Evolutionary conservation across 2,797 vertebrate species (phyloP).

Genomic region (Sibirionetta formosa): DNA sequence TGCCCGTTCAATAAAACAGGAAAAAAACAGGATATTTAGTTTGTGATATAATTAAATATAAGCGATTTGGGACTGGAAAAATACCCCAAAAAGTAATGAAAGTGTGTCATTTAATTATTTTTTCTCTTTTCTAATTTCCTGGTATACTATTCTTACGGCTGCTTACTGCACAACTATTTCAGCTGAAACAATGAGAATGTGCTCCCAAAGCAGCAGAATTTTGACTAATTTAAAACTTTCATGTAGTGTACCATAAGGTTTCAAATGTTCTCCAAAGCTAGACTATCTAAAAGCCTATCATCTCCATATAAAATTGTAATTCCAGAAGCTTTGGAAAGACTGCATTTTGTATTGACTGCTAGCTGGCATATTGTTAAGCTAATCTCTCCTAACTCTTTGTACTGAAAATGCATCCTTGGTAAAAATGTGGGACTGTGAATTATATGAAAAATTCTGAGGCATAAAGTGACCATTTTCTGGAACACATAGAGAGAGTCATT

Average conservation of each 20-base stretch:
- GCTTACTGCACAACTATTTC: background rate
- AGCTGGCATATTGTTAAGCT: background rate
- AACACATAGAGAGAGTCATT: background rate
- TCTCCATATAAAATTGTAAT: background rate
- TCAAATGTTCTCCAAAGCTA: background rate
- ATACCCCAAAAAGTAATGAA: slow-evolving; percentile 70
- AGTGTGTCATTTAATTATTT: background rate
- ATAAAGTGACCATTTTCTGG: background rate
- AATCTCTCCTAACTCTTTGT: background rate
- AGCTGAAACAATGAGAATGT: background rate
- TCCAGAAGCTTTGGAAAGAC: background rate
- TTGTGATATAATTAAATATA: slow-evolving; percentile 71
- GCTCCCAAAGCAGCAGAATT: background rate
- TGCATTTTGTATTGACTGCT: background rate
- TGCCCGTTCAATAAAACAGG: slow-evolving; percentile 86
- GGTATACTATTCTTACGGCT: background rate
- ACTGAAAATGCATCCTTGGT: background rate
- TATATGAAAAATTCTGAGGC: background rate
- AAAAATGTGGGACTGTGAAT: background rate
- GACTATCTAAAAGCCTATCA: background rate
- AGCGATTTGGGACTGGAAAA: slow-evolving; percentile 79
- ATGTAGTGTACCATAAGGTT: background rate
- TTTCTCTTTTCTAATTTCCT: background rate
- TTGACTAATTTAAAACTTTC: background rate
- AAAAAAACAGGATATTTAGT: slow-evolving; percentile 85